phyloP scores from a whole-genome alignment of 2,888 invertebrate genomes.

The Synanthedon tipuliformis region DNA sequence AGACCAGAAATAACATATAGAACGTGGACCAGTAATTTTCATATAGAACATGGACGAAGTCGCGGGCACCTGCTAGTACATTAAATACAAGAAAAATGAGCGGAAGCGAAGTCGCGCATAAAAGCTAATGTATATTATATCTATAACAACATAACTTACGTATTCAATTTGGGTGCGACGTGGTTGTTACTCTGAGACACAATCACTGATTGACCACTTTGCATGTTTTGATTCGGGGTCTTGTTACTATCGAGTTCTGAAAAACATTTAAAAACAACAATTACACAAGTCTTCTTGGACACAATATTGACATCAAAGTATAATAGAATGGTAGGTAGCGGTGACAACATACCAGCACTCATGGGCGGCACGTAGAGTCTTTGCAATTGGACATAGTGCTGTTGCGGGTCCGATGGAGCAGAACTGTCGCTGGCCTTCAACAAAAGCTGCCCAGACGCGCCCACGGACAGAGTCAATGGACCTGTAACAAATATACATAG shows the following conservation, averaged over 20 bases:
- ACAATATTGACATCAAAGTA: no score
- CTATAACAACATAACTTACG: constrained; percentile 31
- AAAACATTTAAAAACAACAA: constrained; percentile 5
- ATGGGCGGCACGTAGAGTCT: constrained; percentile 52
- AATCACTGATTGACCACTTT: constrained; percentile 51
- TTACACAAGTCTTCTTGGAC: no score
- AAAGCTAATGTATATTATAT: background rate
- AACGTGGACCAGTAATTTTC: no score
- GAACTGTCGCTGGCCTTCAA: constrained; percentile 51
- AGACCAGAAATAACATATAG: no score
- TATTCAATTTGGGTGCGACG: constrained; percentile 30
- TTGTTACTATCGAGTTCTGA: constrained; percentile 37
- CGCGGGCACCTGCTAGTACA: no score
- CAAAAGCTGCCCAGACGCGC: constrained; percentile 56
- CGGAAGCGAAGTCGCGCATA: no score
- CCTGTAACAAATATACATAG: constrained; percentile 17
- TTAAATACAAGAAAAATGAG: no score
- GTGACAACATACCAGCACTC: constrained; percentile 27
- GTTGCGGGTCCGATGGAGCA: constrained; percentile 24
- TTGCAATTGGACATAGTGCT: constrained; percentile 59
- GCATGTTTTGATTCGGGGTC: constrained; percentile 17
- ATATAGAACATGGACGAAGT: no score
- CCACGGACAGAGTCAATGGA: constrained; percentile 56
- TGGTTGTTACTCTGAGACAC: constrained; percentile 58
- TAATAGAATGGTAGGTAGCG: background rate